Evolutionary conservation across 2,888 invertebrate genomes (phyloP).

Genomic region (Allygus modestus): DNA sequence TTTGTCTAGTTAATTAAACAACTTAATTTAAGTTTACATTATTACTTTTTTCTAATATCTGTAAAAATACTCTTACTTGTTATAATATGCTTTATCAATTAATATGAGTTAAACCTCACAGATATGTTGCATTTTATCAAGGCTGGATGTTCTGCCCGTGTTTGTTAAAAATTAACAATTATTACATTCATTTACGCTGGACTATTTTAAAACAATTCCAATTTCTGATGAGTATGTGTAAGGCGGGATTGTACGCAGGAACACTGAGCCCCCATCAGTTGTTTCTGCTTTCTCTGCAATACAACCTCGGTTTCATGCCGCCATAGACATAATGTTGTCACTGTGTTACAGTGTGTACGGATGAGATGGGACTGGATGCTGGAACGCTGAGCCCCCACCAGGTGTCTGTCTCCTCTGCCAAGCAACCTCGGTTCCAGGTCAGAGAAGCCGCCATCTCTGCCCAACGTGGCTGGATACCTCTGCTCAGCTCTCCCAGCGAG

Average conservation of each 20-base stretch:
- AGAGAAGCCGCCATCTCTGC: slow-evolving; percentile 76
- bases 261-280: slow-evolving; percentile 82
- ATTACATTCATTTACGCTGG: too few relatives aligned
- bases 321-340: too few relatives aligned
- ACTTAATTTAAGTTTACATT: too few relatives aligned
- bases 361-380: slow-evolving; percentile 85
- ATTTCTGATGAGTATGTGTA: slow-evolving; percentile 85
- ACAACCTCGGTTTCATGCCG: slow-evolving; percentile 74
- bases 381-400: slow-evolving; percentile 80
- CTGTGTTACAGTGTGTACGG: slow-evolving; percentile 78
- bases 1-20: too few relatives aligned
- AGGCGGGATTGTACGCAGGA: slow-evolving; percentile 84
- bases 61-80: too few relatives aligned
- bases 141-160: too few relatives aligned
- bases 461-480: slow-evolving; percentile 81
- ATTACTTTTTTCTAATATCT: too few relatives aligned
- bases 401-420: slow-evolving; percentile 81
- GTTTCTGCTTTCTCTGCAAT: slow-evolving; percentile 80
- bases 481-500: slow-evolving; percentile 82
- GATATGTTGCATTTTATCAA: too few relatives aligned
- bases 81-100: too few relatives aligned
- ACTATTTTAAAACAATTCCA: too few relatives aligned
- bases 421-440: slow-evolving; percentile 74
- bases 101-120: too few relatives aligned
- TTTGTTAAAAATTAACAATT: too few relatives aligned